Evolutionary conservation across 2,888 invertebrate genomes (phyloP), one percentile per base, ranked within the genome.

Genomic region (Dryobota labecula): DNA sequence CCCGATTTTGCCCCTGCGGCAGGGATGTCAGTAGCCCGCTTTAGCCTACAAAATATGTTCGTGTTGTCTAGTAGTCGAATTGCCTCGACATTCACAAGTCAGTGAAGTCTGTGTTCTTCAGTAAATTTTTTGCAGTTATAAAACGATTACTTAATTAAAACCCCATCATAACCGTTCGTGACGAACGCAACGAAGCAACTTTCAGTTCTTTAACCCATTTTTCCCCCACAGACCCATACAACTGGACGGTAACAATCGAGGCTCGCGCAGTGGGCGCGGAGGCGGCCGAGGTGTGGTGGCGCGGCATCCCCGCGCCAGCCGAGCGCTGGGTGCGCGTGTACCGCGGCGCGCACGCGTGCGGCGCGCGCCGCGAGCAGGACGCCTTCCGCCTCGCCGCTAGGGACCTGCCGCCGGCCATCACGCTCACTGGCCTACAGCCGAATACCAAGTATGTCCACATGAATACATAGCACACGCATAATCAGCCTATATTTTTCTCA

Each of bases 321-420:
- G 98, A 98, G 90, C 98, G 98, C 90, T 98, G 98, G 94, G 98
- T 99, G 63, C 98, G 98, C 84, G 98, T 99, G 86, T 98, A 98
- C 94, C 97, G 98, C 69, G 98, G 98, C 1, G 98, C 98, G 9
- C 95, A 96, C 69, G 92, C 94, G 2, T 95, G 95, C 65, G 98
- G 91, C 0, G 56, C 78, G 0, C 76, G 88, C 2, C 83, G 83
- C 33, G 95, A 95, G 70, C 91, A 91, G n/a, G 96, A 96, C 70
- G 92, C 91, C 45, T 96, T 96, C 88, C 85, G 93, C 4, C 89
- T 96, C 8, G 95, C 95, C 0, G 88, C 93, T 0, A 84, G 96
- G 6, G 96, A 96, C 62, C 86, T 93, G 30, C 93, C 94, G 1
- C 92, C 93, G 0, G 80, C 90, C 0, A 91, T 95, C 38, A 92